Conservation (phyloP, 2,797 vertebrate species). For the Remorina albescens region DNA sequence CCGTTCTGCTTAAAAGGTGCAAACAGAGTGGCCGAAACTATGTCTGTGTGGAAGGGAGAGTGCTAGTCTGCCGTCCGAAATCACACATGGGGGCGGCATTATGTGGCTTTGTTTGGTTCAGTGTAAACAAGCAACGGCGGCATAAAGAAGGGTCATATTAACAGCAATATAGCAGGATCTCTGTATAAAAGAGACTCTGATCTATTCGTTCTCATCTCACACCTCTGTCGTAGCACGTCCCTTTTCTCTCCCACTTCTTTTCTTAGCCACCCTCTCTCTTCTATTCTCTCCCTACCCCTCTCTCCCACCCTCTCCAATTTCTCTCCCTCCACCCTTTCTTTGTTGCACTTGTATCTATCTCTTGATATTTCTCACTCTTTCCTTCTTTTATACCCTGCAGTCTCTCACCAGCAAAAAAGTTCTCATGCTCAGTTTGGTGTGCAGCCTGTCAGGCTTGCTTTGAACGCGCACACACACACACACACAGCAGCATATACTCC, state of each 20-base stretch:
- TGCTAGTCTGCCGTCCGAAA: no score
- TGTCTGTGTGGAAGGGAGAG: no score
- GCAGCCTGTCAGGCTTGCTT: constrained; percentile 66
- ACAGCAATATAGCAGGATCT: no score
- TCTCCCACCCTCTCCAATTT: background rate
- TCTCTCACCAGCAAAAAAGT: constrained; percentile 67
- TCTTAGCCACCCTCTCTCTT: background rate
- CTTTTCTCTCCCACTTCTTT: constrained; percentile 23
- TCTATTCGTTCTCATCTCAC: constrained; percentile 67
- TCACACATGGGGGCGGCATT: no score
- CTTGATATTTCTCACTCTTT: constrained; percentile 46
- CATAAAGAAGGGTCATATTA: no score
- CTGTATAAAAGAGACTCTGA: constrained; percentile 30
- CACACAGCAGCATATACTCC: constrained; percentile 41
- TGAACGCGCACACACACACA: constrained; percentile 47
- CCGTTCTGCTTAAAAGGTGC: no score
- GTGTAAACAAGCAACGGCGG: no score
- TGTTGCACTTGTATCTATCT: constrained; percentile 49
- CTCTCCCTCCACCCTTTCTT: constrained; percentile 28
- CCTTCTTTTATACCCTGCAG: constrained; percentile 55
- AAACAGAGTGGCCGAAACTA: no score
- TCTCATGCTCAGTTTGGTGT: constrained; percentile 66
- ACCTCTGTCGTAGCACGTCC: constrained; percentile 43
- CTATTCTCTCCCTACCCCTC: background rate
- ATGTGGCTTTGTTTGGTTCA: no score